These are phyloP conservation scores for Pholis gunnellus DNA, from an alignment of 2,113 vertebrate genomes.

Conservation along the genomic window DNA sequence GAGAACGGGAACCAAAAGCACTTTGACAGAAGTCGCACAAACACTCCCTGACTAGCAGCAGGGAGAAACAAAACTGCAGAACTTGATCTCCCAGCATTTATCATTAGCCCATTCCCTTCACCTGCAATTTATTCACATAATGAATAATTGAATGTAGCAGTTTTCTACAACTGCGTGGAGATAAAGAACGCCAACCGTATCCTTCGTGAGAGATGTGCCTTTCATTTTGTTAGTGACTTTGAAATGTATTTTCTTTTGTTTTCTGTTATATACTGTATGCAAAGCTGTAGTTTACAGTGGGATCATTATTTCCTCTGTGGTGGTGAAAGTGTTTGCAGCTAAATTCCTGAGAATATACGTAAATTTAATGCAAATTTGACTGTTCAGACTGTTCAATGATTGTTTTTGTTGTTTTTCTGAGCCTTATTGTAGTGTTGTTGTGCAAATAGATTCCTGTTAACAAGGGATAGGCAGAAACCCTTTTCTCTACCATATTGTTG, in stretches of 20 bases:
- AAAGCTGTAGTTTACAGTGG: constrained; percentile 60
- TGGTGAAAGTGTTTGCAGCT: constrained; percentile 37
- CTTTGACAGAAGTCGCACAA: background rate
- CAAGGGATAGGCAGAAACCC: constrained; percentile 2
- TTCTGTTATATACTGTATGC: constrained; percentile 32
- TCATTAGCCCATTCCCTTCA: constrained; percentile 4
- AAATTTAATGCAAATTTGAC: constrained; percentile 6
- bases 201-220: constrained; percentile 8
- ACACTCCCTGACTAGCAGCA: constrained; percentile 10
- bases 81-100: background rate
- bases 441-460: constrained; percentile 26
- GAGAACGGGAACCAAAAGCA: background rate
- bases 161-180: constrained; percentile 18
- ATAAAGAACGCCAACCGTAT: background rate
- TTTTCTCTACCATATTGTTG: constrained; percentile 13
- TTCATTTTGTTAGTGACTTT: constrained; percentile 20
- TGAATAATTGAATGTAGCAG: constrained; percentile 6
- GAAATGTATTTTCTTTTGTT: constrained; percentile 18
- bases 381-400: background rate
- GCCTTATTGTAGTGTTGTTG: constrained; percentile 12
- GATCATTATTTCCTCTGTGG: constrained; percentile 35
- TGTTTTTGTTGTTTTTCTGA: constrained; percentile 24
- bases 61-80: background rate
- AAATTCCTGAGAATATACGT: constrained; percentile 13
- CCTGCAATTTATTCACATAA: background rate